These are phyloP conservation scores for Drosophila athabasca DNA, from an alignment of 1,140 invertebrate genomes.

Conservation along the genomic window DNA sequence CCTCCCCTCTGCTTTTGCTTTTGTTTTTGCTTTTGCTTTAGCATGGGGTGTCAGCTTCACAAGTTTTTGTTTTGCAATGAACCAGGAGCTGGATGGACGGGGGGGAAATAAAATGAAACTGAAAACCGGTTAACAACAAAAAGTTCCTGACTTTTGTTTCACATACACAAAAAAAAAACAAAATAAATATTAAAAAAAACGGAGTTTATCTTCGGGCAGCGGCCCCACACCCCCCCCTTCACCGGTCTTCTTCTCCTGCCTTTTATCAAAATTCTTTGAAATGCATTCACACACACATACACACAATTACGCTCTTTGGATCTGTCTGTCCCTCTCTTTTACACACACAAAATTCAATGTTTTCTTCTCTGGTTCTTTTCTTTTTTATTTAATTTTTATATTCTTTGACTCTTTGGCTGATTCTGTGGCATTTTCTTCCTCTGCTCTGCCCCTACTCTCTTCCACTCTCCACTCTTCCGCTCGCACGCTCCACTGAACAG, in stretches of 20 bases:
- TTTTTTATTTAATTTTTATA: conserved; percentile 68
- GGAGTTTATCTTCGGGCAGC: conserved; percentile 70
- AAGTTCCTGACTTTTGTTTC: conserved; percentile 80
- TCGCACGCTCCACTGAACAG: conserved; percentile 64
- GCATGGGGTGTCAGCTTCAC: conserved; percentile 48
- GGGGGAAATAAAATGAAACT: conserved; percentile 38
- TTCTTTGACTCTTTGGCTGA: conserved; percentile 56
- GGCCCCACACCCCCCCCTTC: conserved; percentile 16
- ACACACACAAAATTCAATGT: conserved; percentile 70
- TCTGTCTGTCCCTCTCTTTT: conserved; percentile 16
- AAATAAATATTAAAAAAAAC: conserved; percentile 25
- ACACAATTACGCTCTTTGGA: not conserved
- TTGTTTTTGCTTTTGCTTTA: not conserved
- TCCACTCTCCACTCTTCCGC: no score
- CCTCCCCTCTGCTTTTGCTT: no score
- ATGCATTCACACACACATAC: conserved; percentile 60
- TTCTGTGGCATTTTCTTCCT: conserved; percentile 71
- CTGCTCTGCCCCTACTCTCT: conserved; percentile 34
- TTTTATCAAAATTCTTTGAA: conserved; percentile 80
- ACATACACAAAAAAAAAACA: conserved; percentile 58
- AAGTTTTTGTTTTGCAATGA: conserved; percentile 17
- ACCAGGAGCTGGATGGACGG: no score
- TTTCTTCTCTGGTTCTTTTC: conserved; percentile 40
- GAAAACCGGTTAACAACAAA: conserved; percentile 68
- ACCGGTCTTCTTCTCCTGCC: conserved; percentile 2